phyloP scores from a whole-genome alignment of 2,113 vertebrate genomes.

The Pitta sordida region DNA sequence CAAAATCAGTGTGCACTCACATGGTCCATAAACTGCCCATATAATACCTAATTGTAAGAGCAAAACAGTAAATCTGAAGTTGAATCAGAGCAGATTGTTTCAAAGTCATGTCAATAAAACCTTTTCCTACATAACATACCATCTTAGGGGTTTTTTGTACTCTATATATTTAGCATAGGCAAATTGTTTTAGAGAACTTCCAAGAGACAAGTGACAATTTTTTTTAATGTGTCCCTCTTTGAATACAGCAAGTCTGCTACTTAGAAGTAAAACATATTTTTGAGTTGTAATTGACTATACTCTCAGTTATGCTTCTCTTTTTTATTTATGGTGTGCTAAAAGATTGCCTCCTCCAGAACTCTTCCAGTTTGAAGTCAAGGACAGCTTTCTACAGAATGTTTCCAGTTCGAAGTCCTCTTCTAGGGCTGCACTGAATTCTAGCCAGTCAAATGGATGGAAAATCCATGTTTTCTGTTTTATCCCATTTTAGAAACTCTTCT shows the following conservation, averaged over 20 bases:
- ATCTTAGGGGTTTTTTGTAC: background rate
- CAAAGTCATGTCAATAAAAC: background rate
- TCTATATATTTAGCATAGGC: fast-evolving
- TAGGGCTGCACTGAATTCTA: background rate
- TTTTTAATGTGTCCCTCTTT: background rate
- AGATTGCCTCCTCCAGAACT: background rate
- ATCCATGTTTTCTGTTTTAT: background rate
- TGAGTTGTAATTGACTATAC: background rate
- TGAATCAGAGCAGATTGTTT: background rate
- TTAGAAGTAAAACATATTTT: background rate
- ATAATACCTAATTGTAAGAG: background rate
- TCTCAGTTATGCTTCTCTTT: background rate
- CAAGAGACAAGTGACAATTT: fast-evolving
- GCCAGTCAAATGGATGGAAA: background rate
- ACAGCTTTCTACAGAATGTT: background rate
- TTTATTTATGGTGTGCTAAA: background rate
- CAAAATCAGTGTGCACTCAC: background rate
- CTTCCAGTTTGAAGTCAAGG: background rate
- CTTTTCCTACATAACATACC: fast-evolving
- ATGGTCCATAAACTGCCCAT: background rate
- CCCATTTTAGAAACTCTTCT: background rate
- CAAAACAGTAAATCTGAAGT: background rate
- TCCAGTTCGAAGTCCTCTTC: background rate
- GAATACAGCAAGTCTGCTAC: background rate
- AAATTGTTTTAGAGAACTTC: background rate